Percentiles rank a stretch among this genome's conserved stretches.
Conservation (phyloP, 2,888 invertebrate genomes). For the Parascotia fuliginaria region DNA sequence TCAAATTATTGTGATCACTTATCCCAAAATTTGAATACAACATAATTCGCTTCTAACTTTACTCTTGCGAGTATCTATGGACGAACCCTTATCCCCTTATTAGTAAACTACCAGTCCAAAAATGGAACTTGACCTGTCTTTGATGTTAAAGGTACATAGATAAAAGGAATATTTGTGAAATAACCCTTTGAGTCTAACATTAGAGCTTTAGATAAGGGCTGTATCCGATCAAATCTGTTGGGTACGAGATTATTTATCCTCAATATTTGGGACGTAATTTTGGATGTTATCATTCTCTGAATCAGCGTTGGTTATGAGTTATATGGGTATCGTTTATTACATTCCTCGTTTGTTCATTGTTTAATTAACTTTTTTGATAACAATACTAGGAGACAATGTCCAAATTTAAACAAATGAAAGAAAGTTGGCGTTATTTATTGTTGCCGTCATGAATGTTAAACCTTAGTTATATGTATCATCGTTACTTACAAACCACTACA, state of each 20-base stretch:
- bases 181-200: constrained; percentile 8
- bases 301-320: neutral
- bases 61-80: too few species aligned
- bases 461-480: too few species aligned
- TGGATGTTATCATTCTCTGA: neutral
- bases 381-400: too few species aligned
- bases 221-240: constrained; percentile 5
- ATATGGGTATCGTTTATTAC: neutral
- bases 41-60: too few species aligned
- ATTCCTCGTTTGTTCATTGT: neutral
- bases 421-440: too few species aligned
- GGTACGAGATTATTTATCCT: constrained; percentile 6
- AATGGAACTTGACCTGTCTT: constrained; percentile 52
- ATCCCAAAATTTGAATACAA: too few species aligned
- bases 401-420: too few species aligned
- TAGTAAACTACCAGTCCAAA: neutral
- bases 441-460: too few species aligned
- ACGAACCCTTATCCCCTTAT: too few species aligned
- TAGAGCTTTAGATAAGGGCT: constrained; percentile 1
- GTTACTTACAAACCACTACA: too few species aligned
- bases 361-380: neutral
- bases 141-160: constrained; percentile 40
- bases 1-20: too few species aligned
- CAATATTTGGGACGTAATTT: neutral
- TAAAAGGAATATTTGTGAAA: constrained; percentile 30